Percentiles rank a stretch among this genome's conserved stretches.
Evolutionary conservation across 2,888 invertebrate species (phyloP).

Genomic region (Melikaiella ostensackeni): DNA sequence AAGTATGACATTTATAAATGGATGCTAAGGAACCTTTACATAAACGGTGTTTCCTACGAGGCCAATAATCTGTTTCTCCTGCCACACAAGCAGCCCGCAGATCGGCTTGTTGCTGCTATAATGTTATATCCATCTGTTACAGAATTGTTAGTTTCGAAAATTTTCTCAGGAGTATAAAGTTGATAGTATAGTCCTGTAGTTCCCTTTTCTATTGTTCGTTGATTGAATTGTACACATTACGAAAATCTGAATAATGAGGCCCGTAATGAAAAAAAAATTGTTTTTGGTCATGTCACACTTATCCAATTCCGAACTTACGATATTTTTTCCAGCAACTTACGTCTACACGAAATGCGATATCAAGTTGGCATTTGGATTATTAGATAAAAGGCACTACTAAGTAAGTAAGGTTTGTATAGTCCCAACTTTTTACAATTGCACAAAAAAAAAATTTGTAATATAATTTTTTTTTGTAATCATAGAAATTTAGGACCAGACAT

Average conservation of each 20-base stretch:
- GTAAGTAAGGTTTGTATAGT: no score
- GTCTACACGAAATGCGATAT: no score
- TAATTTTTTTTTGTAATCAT: no score
- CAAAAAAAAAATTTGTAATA: no score
- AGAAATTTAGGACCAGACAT: no score
- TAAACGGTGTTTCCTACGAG: slow-evolving; percentile 13
- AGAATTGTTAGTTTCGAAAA: not conserved
- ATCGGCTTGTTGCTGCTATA: slow-evolving; percentile 16
- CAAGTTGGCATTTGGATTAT: no score
- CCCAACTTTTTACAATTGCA: no score
- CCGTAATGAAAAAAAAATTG: not conserved
- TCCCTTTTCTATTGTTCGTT: not conserved
- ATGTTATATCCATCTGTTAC: not conserved
- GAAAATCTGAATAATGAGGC: not conserved
- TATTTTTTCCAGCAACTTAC: no score
- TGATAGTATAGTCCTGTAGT: not conserved
- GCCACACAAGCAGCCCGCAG: slow-evolving; percentile 24
- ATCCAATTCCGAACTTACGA: no score
- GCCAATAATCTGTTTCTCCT: slow-evolving; percentile 34
- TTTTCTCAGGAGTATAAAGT: not conserved
- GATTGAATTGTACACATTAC: not conserved
- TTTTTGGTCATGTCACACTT: no score
- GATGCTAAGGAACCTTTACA: slow-evolving; percentile 31
- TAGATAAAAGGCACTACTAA: no score
- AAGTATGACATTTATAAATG: slow-evolving; percentile 36